phyloP scores from a whole-genome alignment of 2,797 vertebrate genomes.

The Tokudaia tokunoshimensis region DNA sequence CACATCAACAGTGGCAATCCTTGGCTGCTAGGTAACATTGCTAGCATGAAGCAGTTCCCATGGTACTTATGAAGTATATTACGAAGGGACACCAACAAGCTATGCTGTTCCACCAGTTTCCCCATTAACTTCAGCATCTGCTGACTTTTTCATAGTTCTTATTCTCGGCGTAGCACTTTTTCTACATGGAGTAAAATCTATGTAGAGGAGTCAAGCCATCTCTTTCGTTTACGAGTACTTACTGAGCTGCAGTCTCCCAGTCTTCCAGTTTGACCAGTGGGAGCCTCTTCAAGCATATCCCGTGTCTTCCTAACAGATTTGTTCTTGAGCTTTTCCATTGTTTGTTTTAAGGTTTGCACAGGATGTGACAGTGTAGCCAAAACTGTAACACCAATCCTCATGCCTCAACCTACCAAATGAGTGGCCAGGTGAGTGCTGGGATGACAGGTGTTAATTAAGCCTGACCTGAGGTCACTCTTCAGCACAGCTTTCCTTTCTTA shows the following conservation, averaged over 20 bases:
- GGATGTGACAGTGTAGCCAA: not conserved
- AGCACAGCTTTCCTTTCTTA: conserved; percentile 3
- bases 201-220: not conserved
- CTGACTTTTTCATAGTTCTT: conserved; percentile 18
- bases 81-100: not conserved
- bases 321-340: not conserved
- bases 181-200: not conserved
- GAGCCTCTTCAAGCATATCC: not conserved
- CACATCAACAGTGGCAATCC: not conserved
- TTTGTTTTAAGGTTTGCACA: not conserved
- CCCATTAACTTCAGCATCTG: not conserved
- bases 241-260: conserved; percentile 20
- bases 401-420: not conserved
- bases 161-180: not conserved
- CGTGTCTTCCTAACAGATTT: not conserved
- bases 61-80: not conserved
- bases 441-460: not conserved
- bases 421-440: not conserved
- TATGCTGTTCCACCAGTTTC: not conserved
- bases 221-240: not conserved
- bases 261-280: not conserved
- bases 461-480: not conserved
- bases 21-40: not conserved
- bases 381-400: not conserved
- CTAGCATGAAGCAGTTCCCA: not conserved